Conservation (phyloP, 1,140 invertebrate species). For the Formica selysi region DNA sequence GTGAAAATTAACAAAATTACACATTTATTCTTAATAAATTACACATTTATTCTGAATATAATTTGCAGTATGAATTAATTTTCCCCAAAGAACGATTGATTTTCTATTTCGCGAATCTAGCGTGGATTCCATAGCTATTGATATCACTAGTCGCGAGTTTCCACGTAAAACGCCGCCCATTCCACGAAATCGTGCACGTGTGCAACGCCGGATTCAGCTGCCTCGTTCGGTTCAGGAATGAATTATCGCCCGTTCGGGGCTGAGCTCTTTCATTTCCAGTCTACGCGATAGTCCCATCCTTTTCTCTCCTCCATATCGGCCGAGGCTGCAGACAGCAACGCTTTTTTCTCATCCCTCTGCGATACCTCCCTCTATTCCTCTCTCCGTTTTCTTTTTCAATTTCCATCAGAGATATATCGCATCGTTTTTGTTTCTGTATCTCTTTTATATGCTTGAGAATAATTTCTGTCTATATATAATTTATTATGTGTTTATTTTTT, state of each 20-base stretch:
- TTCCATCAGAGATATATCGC: constrained; percentile 72
- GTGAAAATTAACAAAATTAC: not conserved
- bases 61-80: constrained; percentile 46
- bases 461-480: constrained; percentile 43
- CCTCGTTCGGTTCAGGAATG: constrained; percentile 86
- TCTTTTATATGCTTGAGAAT: constrained; percentile 41
- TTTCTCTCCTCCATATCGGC: constrained; percentile 74
- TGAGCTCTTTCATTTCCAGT: constrained; percentile 86
- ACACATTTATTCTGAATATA: not conserved
- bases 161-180: constrained; percentile 77
- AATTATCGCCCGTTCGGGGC: constrained; percentile 85
- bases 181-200: constrained; percentile 83
- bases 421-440: constrained; percentile 39
- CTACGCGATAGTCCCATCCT: constrained; percentile 78
- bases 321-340: constrained; percentile 79
- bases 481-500: constrained; percentile 24
- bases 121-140: constrained; percentile 56
- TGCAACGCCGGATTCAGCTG: constrained; percentile 85
- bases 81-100: not conserved
- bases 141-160: constrained; percentile 68
- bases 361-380: constrained; percentile 63
- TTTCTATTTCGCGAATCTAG: constrained; percentile 57
- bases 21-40: not conserved
- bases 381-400: constrained; percentile 70
- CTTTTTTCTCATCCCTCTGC: constrained; percentile 77